Percentiles rank a stretch among this genome's conserved stretches.
Evolutionary conservation across 1,140 invertebrate species (phyloP).

Genomic region (Parasteatoda tepidariorum): DNA sequence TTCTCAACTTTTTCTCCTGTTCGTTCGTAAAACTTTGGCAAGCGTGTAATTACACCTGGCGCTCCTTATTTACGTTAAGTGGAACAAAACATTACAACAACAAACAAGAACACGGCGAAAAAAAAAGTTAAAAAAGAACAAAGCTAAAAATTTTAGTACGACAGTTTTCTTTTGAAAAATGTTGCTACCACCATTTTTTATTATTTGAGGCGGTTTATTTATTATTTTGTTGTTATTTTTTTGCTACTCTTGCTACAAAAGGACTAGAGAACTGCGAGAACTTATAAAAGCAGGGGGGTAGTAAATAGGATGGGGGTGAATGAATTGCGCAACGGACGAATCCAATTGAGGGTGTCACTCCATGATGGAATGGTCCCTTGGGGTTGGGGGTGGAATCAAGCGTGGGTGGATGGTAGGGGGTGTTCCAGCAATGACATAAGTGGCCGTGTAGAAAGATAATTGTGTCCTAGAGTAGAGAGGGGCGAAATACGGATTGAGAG

Average conservation of each 20-base stretch:
- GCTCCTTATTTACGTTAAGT: slow-evolving; percentile 28
- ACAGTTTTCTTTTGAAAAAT: background rate
- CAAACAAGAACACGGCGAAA: slow-evolving; percentile 3
- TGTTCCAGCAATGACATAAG: slow-evolving; percentile 48
- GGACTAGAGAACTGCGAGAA: too few relatives aligned
- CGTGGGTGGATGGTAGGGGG: background rate
- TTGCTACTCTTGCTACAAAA: too few relatives aligned
- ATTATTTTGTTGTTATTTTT: background rate
- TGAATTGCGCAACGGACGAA: slow-evolving; percentile 44
- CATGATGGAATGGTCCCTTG: slow-evolving; percentile 43
- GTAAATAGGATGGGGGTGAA: background rate
- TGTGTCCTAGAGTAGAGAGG: slow-evolving; percentile 48
- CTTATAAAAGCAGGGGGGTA: background rate
- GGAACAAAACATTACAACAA: slow-evolving; percentile 35
- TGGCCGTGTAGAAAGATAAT: slow-evolving; percentile 60
- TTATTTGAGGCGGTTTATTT: background rate
- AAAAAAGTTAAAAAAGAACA: slow-evolving; percentile 28
- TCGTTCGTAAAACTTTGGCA: slow-evolving; percentile 40
- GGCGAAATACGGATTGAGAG: slow-evolving; percentile 54
- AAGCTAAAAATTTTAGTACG: background rate
- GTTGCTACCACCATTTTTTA: background rate
- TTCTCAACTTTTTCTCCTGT: slow-evolving; percentile 20
- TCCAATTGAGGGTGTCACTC: slow-evolving; percentile 56
- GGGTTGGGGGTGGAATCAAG: slow-evolving; percentile 7
- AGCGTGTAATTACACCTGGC: slow-evolving; percentile 57